phyloP scores from a whole-genome alignment of 2,797 vertebrate genomes.

The Balearica regulorum region DNA sequence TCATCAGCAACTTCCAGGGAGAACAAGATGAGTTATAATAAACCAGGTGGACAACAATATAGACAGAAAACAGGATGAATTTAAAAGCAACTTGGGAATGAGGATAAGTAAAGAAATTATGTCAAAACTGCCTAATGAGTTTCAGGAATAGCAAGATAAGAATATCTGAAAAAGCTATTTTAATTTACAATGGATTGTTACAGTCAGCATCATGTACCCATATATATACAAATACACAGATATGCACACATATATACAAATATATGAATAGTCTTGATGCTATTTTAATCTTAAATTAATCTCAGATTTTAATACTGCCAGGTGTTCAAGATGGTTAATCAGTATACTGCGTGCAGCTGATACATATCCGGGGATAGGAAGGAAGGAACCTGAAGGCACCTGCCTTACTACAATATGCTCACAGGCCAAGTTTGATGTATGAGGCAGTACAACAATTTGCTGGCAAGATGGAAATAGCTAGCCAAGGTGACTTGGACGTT shows the following conservation, averaged over 20 bases:
- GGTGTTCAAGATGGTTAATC: background rate
- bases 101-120: background rate
- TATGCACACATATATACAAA: background rate
- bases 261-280: background rate
- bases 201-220: background rate
- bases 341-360: background rate
- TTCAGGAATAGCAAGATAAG: conserved; percentile 3
- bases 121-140: background rate
- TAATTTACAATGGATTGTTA: conserved; percentile 10
- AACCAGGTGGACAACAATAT: background rate
- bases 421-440: background rate
- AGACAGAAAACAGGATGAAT: background rate
- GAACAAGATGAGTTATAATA: background rate
- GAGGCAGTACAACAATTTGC: background rate
- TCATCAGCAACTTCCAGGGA: background rate
- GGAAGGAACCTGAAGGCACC: conserved; percentile 2
- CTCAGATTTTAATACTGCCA: conserved; percentile 32
- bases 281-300: conserved; percentile 45
- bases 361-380: conserved; percentile 33
- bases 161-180: conserved; percentile 1
- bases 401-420: background rate
- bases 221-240: background rate
- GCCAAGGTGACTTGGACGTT: background rate
- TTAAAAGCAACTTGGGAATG: background rate
- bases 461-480: background rate